phyloP scores from a whole-genome alignment of 1,140 invertebrate genomes.

The Drosophila pandora region DNA sequence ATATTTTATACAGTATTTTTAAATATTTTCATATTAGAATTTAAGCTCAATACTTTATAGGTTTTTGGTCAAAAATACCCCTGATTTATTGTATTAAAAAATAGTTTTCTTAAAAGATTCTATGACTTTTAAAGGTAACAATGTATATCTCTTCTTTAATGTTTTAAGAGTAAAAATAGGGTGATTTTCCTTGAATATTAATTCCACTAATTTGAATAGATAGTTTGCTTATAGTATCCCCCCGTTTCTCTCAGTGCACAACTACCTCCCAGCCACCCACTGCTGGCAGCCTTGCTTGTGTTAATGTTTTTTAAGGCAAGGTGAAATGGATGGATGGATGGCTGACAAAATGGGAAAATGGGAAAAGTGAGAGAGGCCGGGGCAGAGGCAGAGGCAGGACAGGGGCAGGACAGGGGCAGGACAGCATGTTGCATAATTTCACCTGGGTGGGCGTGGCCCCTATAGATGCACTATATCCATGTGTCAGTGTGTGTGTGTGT shows the following conservation, averaged over 20 bases:
- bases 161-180: too few relatives aligned
- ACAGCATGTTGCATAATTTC: conserved; percentile 70
- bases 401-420: not conserved
- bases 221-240: not conserved
- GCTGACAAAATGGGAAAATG: not conserved
- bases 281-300: conserved; percentile 2
- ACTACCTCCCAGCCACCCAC: not conserved
- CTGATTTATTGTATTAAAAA: too few relatives aligned
- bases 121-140: too few relatives aligned
- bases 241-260: conserved; percentile 8
- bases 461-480: not conserved
- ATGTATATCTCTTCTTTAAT: too few relatives aligned
- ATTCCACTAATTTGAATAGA: too few relatives aligned
- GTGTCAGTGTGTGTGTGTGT: not conserved
- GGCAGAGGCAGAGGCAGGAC: not conserved
- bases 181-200: too few relatives aligned
- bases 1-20: too few relatives aligned
- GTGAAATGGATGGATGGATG: conserved; percentile 11
- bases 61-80: too few relatives aligned
- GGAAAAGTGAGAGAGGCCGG: not conserved
- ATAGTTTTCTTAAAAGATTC: too few relatives aligned
- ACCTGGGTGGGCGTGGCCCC: conserved; percentile 26
- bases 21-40: too few relatives aligned
- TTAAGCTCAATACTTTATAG: too few relatives aligned
- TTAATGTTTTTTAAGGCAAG: conserved; percentile 39